Percentiles rank a stretch among this genome's conserved stretches.
Evolutionary conservation across 2,797 vertebrate species (phyloP).

Genomic region (Anolis apletophallus): DNA sequence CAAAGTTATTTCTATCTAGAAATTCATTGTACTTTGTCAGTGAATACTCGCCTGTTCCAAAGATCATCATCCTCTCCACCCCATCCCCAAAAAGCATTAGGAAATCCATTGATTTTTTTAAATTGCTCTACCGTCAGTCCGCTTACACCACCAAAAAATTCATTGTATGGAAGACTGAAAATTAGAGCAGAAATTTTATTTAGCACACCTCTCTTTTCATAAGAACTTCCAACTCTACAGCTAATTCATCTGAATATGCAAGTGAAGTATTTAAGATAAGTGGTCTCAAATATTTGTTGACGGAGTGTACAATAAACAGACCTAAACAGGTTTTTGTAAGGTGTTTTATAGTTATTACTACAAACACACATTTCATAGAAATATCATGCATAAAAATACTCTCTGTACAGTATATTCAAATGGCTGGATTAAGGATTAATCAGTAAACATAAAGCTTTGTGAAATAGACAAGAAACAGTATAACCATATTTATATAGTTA

Average conservation of each 20-base stretch:
- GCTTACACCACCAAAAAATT: conserved; percentile 97
- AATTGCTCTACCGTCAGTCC: conserved; percentile 93
- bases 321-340: background rate
- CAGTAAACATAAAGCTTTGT: background rate
- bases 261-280: conserved; percentile 6
- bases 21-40: background rate
- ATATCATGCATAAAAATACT: background rate
- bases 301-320: background rate
- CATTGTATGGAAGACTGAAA: conserved; percentile 92
- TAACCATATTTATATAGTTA: background rate
- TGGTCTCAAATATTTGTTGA: background rate
- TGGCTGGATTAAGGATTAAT: too few species aligned
- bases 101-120: conserved; percentile 95
- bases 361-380: background rate
- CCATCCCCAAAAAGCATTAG: conserved; percentile 99
- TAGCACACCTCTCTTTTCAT: background rate
- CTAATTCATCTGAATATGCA: background rate
- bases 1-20: background rate
- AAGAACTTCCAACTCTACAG: background rate
- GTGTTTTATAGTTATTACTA: background rate
- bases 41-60: conserved; percentile 89
- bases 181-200: conserved; percentile 45
- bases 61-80: conserved; percentile 97
- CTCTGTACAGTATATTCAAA: too few species aligned
- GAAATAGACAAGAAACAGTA: background rate